phyloP scores from a whole-genome alignment of 2,797 vertebrate genomes.

The Smutsia gigantea region DNA sequence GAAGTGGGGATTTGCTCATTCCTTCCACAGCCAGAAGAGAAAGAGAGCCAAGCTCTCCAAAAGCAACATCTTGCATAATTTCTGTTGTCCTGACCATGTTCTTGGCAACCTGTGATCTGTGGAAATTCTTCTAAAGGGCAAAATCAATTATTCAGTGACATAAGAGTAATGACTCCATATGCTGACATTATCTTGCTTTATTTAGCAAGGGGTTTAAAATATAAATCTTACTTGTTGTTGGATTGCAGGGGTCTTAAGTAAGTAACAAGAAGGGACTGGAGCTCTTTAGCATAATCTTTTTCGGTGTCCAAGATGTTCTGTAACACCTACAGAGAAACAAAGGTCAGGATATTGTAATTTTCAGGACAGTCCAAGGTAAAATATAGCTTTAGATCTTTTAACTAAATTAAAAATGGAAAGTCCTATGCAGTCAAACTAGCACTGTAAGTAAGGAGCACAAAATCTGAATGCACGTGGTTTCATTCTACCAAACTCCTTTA shows the following conservation, averaged over 20 bases:
- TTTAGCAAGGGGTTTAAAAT: slow-evolving; percentile 54
- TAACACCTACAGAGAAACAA: slow-evolving; percentile 91
- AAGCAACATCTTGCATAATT: slow-evolving; percentile 65
- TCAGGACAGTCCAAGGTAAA: neutral
- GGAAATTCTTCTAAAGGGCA: slow-evolving; percentile 77
- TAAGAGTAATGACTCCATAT: slow-evolving; percentile 53
- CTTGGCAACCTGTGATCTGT: slow-evolving; percentile 71
- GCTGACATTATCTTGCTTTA: slow-evolving; percentile 55
- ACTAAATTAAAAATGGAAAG: neutral
- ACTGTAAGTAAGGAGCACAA: slow-evolving; percentile 3
- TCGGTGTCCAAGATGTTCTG: slow-evolving; percentile 98
- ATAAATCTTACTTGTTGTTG: slow-evolving; percentile 95
- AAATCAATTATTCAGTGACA: slow-evolving; percentile 77
- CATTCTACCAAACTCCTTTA: slow-evolving; percentile 18
- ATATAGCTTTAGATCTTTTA: slow-evolving; percentile 1
- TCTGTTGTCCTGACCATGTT: slow-evolving; percentile 62
- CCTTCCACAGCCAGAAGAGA: slow-evolving; percentile 2
- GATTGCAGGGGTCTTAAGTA: slow-evolving; percentile 95
- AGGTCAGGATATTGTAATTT: slow-evolving; percentile 31
- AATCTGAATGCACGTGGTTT: slow-evolving; percentile 44
- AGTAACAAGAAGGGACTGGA: slow-evolving; percentile 93
- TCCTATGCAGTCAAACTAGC: neutral
- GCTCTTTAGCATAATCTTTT: slow-evolving; percentile 96
- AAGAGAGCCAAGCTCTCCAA: slow-evolving; percentile 55
- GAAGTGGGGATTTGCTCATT: slow-evolving; percentile 47